These are phyloP conservation scores for Argentina silus DNA, from an alignment of 2,797 vertebrate genomes.

Conservation along the genomic window DNA sequence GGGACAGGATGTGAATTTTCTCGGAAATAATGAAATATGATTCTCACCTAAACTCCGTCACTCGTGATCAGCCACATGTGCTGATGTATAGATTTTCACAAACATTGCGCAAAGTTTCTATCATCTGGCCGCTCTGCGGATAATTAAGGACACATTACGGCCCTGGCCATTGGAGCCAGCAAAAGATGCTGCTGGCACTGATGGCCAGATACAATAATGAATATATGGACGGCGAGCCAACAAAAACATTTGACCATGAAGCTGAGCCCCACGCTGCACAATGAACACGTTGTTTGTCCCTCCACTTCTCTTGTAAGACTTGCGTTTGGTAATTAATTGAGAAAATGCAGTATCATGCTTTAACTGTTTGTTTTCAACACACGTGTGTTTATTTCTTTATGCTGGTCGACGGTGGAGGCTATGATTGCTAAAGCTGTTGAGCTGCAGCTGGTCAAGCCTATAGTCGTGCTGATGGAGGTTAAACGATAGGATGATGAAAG, in stretches of 20 bases:
- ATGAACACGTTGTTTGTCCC: too few relatives aligned
- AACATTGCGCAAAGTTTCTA: not conserved
- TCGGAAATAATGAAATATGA: not conserved
- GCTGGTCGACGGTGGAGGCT: not conserved
- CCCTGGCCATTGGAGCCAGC: not conserved
- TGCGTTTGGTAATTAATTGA: constrained; percentile 30
- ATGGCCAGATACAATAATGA: constrained; percentile 32
- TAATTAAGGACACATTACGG: constrained; percentile 37
- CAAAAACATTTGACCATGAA: constrained; percentile 33
- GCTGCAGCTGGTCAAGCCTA: too few relatives aligned
- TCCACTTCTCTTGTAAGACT: too few relatives aligned
- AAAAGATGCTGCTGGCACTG: constrained; percentile 42
- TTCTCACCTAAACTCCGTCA: not conserved
- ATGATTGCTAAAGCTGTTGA: too few relatives aligned
- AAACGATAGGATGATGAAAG: not conserved
- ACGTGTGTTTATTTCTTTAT: not conserved
- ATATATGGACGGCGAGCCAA: constrained; percentile 25
- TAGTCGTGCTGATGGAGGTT: not conserved
- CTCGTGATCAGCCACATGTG: not conserved
- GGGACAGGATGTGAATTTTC: not conserved
- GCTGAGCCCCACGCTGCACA: constrained; percentile 2
- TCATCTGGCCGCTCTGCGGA: not conserved
- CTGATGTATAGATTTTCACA: not conserved
- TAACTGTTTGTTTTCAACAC: constrained; percentile 27
- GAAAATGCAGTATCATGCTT: constrained; percentile 15